A percentile compares a stretch with the other conserved stretches of the same genome.
Evolutionary conservation across 2,888 invertebrate genomes (phyloP).

Genomic region (Hirtodrosophila histrioides): DNA sequence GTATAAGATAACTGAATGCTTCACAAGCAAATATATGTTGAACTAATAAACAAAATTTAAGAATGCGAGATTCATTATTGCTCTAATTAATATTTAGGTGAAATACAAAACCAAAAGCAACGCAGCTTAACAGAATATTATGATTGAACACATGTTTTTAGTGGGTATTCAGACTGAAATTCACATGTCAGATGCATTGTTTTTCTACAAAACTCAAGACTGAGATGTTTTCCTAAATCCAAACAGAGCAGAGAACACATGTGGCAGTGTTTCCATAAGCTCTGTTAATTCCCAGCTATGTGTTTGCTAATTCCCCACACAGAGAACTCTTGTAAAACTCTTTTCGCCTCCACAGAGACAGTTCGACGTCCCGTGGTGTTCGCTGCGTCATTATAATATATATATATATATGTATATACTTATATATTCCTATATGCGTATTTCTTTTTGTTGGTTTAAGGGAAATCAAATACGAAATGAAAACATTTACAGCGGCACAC

Average conservation of each 20-base stretch:
- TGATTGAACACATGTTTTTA: no score
- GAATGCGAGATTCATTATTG: no score
- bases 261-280: slow-evolving; percentile 1
- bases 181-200: neutral
- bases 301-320: slow-evolving; percentile 15
- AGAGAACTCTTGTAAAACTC: slow-evolving; percentile 20
- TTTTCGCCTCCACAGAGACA: slow-evolving; percentile 1
- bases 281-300: slow-evolving; percentile 7
- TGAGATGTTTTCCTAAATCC: slow-evolving; percentile 1
- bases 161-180: no score
- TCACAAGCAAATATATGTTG: no score
- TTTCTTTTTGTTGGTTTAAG: slow-evolving; percentile 21
- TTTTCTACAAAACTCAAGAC: neutral
- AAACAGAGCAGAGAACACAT: slow-evolving; percentile 13
- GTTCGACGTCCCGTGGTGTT: slow-evolving; percentile 23
- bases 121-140: no score
- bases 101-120: no score
- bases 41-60: no score
- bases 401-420: slow-evolving; percentile 12
- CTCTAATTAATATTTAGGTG: no score
- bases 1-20: no score
- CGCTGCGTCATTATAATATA: slow-evolving; percentile 22
- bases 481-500: slow-evolving; percentile 42
- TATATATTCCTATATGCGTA: neutral
- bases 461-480: slow-evolving; percentile 47